Conservation (phyloP, 2,113 vertebrate genomes). For the human region DNA sequence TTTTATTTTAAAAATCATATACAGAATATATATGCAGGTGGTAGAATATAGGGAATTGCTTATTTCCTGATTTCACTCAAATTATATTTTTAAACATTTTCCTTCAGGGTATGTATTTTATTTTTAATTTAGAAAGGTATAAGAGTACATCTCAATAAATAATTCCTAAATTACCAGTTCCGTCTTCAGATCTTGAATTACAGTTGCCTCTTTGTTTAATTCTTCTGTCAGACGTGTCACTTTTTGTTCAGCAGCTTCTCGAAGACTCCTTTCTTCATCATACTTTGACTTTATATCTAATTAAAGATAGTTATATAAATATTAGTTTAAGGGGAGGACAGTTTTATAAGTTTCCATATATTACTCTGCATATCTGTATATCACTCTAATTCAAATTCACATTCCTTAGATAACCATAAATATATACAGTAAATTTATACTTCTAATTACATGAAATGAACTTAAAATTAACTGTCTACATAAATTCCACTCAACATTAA, state of each 20-base stretch:
- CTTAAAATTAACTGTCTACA: constrained; percentile 34
- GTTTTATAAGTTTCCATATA: not conserved
- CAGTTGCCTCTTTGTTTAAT: constrained; percentile 87
- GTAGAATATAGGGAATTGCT: not conserved
- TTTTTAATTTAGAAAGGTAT: constrained; percentile 1
- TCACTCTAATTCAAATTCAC: constrained; percentile 33
- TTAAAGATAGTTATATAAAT: constrained; percentile 49
- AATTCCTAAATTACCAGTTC: constrained; percentile 91
- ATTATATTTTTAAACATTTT: not conserved
- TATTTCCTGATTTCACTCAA: constrained; percentile 15
- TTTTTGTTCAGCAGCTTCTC: constrained; percentile 91
- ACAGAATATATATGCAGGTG: not conserved
- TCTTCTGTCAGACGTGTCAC: constrained; percentile 87
- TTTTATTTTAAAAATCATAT: constrained; percentile 33
- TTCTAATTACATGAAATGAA: constrained; percentile 1
- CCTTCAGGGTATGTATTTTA: not conserved
- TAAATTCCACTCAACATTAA: not conserved
- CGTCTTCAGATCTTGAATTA: constrained; percentile 90
- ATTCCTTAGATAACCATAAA: constrained; percentile 32
- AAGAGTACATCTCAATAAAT: constrained; percentile 6
- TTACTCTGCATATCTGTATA: not conserved
- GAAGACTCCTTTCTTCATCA: constrained; percentile 95
- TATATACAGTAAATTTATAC: not conserved
- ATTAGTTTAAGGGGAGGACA: not conserved
- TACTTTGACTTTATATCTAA: constrained; percentile 96